Base-by-base conservation (phyloP, 2,888 invertebrate species). In the Sipunculus nudus region DNA sequence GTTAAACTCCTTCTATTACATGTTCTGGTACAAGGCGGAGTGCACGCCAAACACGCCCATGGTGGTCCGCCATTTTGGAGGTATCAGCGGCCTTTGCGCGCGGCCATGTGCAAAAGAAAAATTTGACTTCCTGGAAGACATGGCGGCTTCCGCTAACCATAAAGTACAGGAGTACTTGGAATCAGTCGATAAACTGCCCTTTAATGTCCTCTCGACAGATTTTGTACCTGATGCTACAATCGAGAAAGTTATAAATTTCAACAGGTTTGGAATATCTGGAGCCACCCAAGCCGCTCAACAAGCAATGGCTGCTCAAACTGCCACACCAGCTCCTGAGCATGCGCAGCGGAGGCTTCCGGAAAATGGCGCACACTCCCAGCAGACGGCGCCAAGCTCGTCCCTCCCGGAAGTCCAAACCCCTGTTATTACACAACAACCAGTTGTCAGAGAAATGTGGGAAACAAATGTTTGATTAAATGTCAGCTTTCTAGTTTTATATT, bases 1-100 rank as follows among this genome's bases (percentile, higher is more conserved):
- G 10, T 40, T 31, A 26, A 50, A 29, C n/a, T 46, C 67, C 2
- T 10, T 31, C n/a, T n/a, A n/a, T 19, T 38, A 46, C 28, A 21
- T 65, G 10, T 65, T 46, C 53, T 67, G 67, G 45, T 67, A 67
- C 65, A 61, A 59, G 45, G 64, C 64, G 38, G 67, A 67, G 56
- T 52, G 59, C 50, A 64, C 67, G 1, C 53, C 59, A 1, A 31
- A 48, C 19, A 25, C 56, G 10, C 25, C 31, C n/a, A 61, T 56
- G 56, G 41, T 62, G 10, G 50, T 48, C 1, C 50, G 63, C n/a
- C 53, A 43, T 26, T 13, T 65, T 6, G 67, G 67, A 1, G 67
- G 67, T 2, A 32, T 67, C 0, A 61, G 64, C 3, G 56, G 65
- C 2, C 45, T 47, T 26, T 45, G 53, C 10, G 38, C 19, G 5